phyloP scores from a whole-genome alignment of 1,140 invertebrate species.

The Calephelis virginiensis region DNA sequence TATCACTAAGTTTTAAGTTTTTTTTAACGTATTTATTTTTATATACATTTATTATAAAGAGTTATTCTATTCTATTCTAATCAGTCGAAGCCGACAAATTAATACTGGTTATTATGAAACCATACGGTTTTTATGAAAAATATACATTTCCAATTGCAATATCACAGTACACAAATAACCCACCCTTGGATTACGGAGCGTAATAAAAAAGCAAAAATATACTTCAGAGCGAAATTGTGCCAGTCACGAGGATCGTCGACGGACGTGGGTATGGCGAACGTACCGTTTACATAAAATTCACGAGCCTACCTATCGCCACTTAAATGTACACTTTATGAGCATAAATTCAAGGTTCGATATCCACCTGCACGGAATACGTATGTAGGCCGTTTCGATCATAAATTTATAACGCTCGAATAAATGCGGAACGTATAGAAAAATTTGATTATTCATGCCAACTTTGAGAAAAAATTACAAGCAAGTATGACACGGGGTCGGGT shows the following conservation, averaged over 20 bases:
- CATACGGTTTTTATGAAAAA: conserved; percentile 7
- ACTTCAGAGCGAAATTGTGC: conserved; percentile 65
- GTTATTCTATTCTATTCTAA: too few relatives aligned
- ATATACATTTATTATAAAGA: too few relatives aligned
- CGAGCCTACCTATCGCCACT: conserved; percentile 41
- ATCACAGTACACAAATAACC: conserved; percentile 27
- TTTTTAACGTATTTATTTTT: too few relatives aligned
- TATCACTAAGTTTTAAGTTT: too few relatives aligned
- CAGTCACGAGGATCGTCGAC: conserved; percentile 59
- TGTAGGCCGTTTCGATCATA: conserved; percentile 35
- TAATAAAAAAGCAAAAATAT: conserved; percentile 69
- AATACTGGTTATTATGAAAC: not conserved
- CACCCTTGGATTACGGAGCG: conserved; percentile 46
- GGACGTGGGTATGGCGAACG: conserved; percentile 35
- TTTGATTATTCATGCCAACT: conserved; percentile 72
- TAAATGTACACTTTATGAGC: conserved; percentile 49
- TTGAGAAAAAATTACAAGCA: conserved; percentile 65
- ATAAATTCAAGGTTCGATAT: conserved; percentile 48
- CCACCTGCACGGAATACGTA: conserved; percentile 27
- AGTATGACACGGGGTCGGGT: conserved; percentile 48
- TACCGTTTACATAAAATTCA: conserved; percentile 62
- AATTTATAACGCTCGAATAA: conserved; percentile 45
- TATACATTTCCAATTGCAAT: conserved; percentile 22
- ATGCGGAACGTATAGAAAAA: conserved; percentile 70
- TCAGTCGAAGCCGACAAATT: too few relatives aligned